Evolutionary conservation across 2,797 vertebrate genomes (phyloP).

Genomic region (Myripristis jacobus): DNA sequence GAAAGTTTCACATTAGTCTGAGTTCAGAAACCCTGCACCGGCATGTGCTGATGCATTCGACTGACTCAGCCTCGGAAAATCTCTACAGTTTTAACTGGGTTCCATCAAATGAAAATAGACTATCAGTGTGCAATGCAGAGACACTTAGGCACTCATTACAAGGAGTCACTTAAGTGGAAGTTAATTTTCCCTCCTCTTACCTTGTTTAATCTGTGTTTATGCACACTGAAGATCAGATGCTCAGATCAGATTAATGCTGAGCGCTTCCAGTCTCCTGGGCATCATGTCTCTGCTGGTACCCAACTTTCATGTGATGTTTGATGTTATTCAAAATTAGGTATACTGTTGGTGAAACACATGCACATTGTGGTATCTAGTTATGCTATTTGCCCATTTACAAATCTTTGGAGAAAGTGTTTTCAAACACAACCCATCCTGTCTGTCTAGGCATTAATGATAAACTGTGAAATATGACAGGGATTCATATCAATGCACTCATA

Average conservation of each 20-base stretch:
- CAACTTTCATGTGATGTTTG: slow-evolving; percentile 48
- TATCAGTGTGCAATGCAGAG: slow-evolving; percentile 1
- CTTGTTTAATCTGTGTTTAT: slow-evolving; percentile 42
- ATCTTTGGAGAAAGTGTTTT: slow-evolving; percentile 51
- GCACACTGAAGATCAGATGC: slow-evolving; percentile 22
- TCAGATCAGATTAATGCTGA: not conserved
- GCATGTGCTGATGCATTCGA: not conserved
- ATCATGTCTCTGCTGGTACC: slow-evolving; percentile 28
- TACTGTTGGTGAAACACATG: too few relatives aligned
- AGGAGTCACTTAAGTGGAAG: slow-evolving; percentile 15
- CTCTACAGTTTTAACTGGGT: slow-evolving; percentile 34
- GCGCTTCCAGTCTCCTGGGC: not conserved
- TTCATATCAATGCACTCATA: not conserved
- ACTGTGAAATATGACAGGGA: too few relatives aligned
- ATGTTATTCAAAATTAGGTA: slow-evolving; percentile 28
- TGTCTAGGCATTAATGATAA: slow-evolving; percentile 45
- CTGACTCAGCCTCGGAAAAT: not conserved
- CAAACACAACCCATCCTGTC: slow-evolving; percentile 51
- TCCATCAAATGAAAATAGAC: slow-evolving; percentile 18
- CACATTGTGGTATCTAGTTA: not conserved
- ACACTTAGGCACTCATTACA: slow-evolving; percentile 33
- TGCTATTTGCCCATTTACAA: slow-evolving; percentile 44
- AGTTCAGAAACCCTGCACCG: not conserved
- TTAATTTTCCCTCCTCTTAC: slow-evolving; percentile 23
- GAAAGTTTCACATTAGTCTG: not conserved